These are phyloP conservation scores for Melieria omissa DNA, from an alignment of 2,888 invertebrate genomes.

Conservation along the genomic window DNA sequence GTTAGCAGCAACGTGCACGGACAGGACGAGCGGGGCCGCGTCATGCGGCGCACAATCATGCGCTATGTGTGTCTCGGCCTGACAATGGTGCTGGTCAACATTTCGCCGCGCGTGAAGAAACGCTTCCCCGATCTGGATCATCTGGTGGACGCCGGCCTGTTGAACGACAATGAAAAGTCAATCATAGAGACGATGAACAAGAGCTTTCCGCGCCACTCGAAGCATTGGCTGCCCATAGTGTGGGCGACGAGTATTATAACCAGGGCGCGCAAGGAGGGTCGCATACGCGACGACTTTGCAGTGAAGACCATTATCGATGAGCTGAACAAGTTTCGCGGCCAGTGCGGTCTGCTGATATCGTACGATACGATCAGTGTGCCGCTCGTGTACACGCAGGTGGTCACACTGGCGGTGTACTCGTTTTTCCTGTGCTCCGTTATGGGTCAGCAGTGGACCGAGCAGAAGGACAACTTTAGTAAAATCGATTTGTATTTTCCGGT, in stretches of 20 bases:
- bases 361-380: conserved; percentile 83
- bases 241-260: conserved; percentile 93
- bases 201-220: conserved; percentile 86
- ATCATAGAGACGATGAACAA: conserved; percentile 82
- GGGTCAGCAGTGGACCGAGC: conserved; percentile 88
- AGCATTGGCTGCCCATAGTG: conserved; percentile 91
- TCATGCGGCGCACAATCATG: conserved; percentile 85
- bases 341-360: conserved; percentile 79
- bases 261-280: conserved; percentile 87
- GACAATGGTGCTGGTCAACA: conserved; percentile 88
- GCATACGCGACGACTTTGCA: conserved; percentile 91
- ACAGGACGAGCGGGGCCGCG: conserved; percentile 84
- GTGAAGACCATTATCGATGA: conserved; percentile 92
- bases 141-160: conserved; percentile 84
- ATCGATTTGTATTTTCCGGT: conserved; percentile 91
- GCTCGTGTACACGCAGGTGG: conserved; percentile 88
- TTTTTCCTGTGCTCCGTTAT: conserved; percentile 90
- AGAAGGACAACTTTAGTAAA: conserved; percentile 70
- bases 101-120: conserved; percentile 89
- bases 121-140: conserved; percentile 86
- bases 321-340: conserved; percentile 84
- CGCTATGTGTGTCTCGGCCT: conserved; percentile 86
- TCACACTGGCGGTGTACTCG: conserved; percentile 87
- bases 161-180: conserved; percentile 82
- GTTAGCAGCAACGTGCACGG: conserved; percentile 86